phyloP scores from a whole-genome alignment of 1,140 invertebrate genomes.

The Ridgeia piscesae region DNA sequence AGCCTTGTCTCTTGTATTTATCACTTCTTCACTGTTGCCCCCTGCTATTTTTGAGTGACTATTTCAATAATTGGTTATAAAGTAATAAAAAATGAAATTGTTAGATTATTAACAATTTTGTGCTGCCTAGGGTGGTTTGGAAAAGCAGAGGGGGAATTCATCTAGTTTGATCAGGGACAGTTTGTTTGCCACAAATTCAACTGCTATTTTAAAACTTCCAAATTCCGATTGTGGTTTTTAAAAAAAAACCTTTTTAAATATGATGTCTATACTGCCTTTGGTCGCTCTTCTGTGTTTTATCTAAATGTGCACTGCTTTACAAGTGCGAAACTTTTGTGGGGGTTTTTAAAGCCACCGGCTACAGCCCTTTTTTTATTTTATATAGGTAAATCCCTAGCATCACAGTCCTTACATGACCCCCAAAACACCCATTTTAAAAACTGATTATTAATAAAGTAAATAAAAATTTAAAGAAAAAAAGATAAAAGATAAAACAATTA shows the following conservation, averaged over 20 bases:
- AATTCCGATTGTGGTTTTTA: slow-evolving; percentile 28
- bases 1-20: too few relatives aligned
- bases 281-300: slow-evolving; percentile 75
- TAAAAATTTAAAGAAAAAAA: too few relatives aligned
- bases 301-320: slow-evolving; percentile 71
- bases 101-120: slow-evolving; percentile 9
- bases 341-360: too few relatives aligned
- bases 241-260: slow-evolving; percentile 78
- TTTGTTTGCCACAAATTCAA: not conserved
- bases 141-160: not conserved
- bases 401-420: too few relatives aligned
- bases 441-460: too few relatives aligned
- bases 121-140: not conserved
- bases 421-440: too few relatives aligned
- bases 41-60: too few relatives aligned
- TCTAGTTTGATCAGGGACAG: not conserved
- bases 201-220: not conserved
- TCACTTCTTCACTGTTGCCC: too few relatives aligned
- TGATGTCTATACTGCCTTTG: slow-evolving; percentile 81
- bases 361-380: too few relatives aligned
- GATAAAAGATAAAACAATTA: too few relatives aligned
- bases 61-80: too few relatives aligned
- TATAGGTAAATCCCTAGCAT: not conserved
- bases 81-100: too few relatives aligned
- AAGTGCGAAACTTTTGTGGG: slow-evolving; percentile 83